Base-by-base conservation (phyloP, 2,888 invertebrate genomes). In the Troides oblongomaculatus region DNA sequence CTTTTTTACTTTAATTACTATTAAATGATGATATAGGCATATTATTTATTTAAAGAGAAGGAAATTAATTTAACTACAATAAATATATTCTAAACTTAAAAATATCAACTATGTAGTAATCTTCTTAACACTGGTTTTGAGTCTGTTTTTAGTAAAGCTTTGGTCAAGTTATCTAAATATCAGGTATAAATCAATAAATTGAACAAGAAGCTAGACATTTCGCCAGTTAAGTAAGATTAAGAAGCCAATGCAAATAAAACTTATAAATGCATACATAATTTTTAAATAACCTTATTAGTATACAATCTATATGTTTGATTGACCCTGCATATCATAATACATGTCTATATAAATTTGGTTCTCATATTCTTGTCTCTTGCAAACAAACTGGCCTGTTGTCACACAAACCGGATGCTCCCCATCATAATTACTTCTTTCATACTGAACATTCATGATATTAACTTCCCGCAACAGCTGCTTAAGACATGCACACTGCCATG, bases 401-500 rank as follows among this genome's bases (percentile, higher is more conserved):
- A 85, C 88, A 77, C 92, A 92, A 1, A 89, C 86, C 10, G 82
- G 81, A 2, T 79, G 74, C 21, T 73, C 73, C 0, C 91, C 92
- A 64, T 85, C 80, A 61, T 84, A 88, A 71, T 82, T 82, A 0
- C 69, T 70, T 63, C 68, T 74, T 63, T 87, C 88, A 67, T 91
- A 91, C 21, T 77, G 74, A 36, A 91, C 81, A 8, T 77, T 76
- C 18, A 80, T 77, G 18, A 70, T 78, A 69, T 87, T 89, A 0
- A 89, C 80, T 77, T 91, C 91, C 57, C 80, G 80, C 3, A 90
- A 58, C n/a, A 89, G 71, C 30, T 89, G 83, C 58, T 77, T 79
- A 0, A 90, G 76, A 74, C 91, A 91, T 0, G 85, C 80, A 72
- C 92, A 92, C 69, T 91, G 90, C 89, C 89, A 91, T 1, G 90